These are phyloP conservation scores for Ailuropoda melanoleuca DNA, from an alignment of 2,113 vertebrate species.

Conservation along the genomic window DNA sequence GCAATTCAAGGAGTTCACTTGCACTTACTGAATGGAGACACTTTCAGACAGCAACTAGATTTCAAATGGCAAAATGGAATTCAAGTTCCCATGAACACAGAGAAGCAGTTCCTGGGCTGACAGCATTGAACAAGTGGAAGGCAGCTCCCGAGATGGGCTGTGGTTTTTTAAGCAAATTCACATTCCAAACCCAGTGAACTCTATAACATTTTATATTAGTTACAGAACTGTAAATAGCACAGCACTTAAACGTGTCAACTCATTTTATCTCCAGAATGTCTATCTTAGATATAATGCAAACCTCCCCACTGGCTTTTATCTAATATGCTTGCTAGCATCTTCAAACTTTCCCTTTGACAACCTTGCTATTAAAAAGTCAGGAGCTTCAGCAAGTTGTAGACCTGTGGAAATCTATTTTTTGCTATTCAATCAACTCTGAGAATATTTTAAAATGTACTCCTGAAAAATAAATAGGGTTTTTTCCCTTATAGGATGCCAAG, in stretches of 20 bases:
- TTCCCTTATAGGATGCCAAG: background rate
- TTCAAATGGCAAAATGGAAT: constrained; percentile 17
- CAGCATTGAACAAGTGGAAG: background rate
- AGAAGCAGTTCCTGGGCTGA: background rate
- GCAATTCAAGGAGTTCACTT: background rate
- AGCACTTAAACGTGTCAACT: background rate
- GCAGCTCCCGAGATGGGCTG: background rate
- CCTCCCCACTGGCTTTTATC: background rate
- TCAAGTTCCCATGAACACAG: background rate
- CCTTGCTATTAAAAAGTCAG: background rate
- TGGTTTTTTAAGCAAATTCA: constrained; percentile 23
- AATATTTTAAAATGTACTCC: background rate
- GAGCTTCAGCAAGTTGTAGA: background rate
- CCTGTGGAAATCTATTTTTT: background rate
- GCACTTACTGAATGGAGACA: background rate
- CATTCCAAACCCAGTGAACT: constrained; percentile 3
- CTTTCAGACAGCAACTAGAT: background rate
- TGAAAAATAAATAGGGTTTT: background rate
- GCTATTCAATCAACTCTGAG: background rate
- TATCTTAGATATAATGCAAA: background rate
- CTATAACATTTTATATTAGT: constrained; percentile 42
- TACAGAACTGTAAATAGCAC: constrained; percentile 33
- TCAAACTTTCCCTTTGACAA: background rate
- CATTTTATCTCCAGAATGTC: constrained; percentile 17
- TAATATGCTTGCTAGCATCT: background rate